Evolutionary conservation across 2,797 vertebrate genomes (phyloP).

Genomic region (Trematomus bernacchii): DNA sequence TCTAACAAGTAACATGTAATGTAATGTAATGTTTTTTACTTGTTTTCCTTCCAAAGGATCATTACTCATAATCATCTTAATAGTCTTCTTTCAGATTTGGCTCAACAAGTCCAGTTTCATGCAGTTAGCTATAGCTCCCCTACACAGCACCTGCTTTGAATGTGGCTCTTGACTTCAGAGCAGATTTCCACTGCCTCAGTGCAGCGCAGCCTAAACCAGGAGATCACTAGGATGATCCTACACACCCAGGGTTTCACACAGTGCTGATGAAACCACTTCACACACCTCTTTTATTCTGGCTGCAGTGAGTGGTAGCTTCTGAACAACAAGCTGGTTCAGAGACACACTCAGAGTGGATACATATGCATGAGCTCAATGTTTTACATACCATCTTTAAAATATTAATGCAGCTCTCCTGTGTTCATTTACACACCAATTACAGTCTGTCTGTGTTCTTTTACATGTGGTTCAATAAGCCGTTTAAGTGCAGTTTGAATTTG

Average conservation of each 20-base stretch:
- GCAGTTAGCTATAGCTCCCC: background rate
- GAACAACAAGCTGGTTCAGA: background rate
- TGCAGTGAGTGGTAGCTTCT: slow-evolving; percentile 8
- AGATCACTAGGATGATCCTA: slow-evolving; percentile 56
- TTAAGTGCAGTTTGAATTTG: background rate
- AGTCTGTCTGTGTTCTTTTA: background rate
- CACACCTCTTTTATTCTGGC: slow-evolving; percentile 15
- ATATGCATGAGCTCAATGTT: too few relatives aligned
- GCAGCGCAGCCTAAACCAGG: slow-evolving; percentile 28
- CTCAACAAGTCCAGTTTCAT: background rate
- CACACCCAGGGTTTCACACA: slow-evolving; percentile 48
- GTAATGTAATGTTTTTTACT: too few relatives aligned
- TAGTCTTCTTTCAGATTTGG: slow-evolving; percentile 10
- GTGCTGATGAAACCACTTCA: slow-evolving; percentile 52
- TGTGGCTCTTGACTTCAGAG: slow-evolving; percentile 18
- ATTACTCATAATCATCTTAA: background rate
- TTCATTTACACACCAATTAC: slow-evolving; percentile 8
- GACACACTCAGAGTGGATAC: background rate
- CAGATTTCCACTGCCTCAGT: slow-evolving; percentile 37
- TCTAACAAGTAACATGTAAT: too few relatives aligned
- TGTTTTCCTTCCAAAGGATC: background rate
- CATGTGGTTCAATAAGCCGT: background rate
- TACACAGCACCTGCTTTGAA: slow-evolving; percentile 2
- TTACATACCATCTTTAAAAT: too few relatives aligned
- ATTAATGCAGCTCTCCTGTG: background rate